Evolutionary conservation across 2,113 vertebrate species (phyloP), one percentile per base, ranked within the genome.

Genomic region (Caloenas nicobarica): DNA sequence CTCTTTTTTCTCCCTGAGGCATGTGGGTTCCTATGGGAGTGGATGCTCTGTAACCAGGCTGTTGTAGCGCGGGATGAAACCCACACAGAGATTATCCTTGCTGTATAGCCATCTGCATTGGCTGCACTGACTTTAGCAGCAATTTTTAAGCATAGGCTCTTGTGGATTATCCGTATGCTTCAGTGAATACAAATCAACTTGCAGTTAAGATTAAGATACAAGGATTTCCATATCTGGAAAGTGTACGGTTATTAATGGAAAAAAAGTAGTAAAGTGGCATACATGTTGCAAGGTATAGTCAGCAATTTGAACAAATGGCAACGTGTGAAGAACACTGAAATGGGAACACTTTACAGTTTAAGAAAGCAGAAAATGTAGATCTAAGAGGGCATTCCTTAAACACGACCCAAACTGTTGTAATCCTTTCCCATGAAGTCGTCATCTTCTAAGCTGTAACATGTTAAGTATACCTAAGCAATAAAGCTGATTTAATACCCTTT

Each of bases 121-220:
- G 36, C 80, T 80, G 70, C 50, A 16, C 40, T 81, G 88, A 72
- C 57, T 95, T 54, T 1, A 89, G 72, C 86, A 78, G 68, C 4
- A 36, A 53, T 92, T 88, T 94, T 93, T 72, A 89, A 96, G 68
- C 79, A 81, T 21, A 54, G 81, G 83, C 86, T 88, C 65, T 50
- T 23, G n/a, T 61, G 95, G 93, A 95, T 96, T 95, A 95, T 93
- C 91, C 16, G 1, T 88, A 48, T 72, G 86, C 69, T 93, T 76
- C 8, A 7, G 48, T 68, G 91, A 95, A 89, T 71, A 53, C 42
- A 88, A 89, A 96, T 94, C 81, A 91, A 91, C 57, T 48, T 51
- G 42, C 44, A 33, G 86, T 53, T 66, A 51, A 95, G 86, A 80
- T 88, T 79, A 86, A 89, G 91, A 81, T 5, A 64, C 15, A 81